phyloP scores from a whole-genome alignment of 2,797 vertebrate genomes.

The Phataginus tricuspis region DNA sequence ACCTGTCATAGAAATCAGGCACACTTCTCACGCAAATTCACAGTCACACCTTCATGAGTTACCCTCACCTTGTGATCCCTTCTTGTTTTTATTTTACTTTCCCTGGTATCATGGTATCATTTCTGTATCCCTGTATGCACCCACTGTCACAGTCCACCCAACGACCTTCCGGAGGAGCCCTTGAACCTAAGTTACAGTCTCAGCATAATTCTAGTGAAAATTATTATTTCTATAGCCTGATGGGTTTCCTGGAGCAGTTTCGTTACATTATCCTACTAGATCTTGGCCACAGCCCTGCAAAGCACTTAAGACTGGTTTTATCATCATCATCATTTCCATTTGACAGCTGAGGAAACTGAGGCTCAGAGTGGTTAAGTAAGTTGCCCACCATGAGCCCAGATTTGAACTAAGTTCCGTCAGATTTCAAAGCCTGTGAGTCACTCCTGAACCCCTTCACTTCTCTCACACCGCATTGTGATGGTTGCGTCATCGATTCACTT shows the following conservation, averaged over 20 bases:
- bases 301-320: neutral
- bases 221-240: neutral
- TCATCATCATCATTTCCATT: neutral
- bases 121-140: neutral
- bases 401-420: neutral
- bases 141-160: neutral
- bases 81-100: neutral
- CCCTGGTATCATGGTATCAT: rapidly evolving
- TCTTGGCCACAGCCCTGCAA: neutral
- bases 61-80: neutral
- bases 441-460: neutral
- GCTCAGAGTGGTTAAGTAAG: neutral
- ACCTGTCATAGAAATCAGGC: neutral
- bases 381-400: neutral
- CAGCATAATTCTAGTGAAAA: neutral
- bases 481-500: neutral
- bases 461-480: neutral
- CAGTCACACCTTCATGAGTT: neutral
- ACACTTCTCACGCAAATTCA: neutral
- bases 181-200: neutral
- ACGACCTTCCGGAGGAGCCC: neutral
- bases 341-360: neutral
- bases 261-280: neutral
- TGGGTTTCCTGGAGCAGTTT: neutral
- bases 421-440: neutral